Evolutionary conservation across 2,113 vertebrate genomes (phyloP).

Genomic region (Seriola quinqueradiata): DNA sequence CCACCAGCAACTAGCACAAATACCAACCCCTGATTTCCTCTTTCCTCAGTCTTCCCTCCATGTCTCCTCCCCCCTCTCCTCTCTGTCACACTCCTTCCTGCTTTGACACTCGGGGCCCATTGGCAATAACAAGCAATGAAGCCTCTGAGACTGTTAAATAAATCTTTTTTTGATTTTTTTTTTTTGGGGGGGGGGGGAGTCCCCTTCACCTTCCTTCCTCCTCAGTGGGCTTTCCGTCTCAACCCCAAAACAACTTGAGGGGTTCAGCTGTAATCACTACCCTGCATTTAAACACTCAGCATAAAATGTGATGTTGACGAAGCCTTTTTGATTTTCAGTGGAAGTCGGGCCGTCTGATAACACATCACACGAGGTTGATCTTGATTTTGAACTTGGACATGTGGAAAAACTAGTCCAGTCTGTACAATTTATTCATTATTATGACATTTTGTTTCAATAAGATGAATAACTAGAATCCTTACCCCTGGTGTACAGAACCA

Average conservation of each 20-base stretch:
- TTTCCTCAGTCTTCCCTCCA: background rate
- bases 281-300: conserved; percentile 21
- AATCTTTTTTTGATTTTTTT: conserved; percentile 28
- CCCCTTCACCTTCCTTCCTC: conserved; percentile 31
- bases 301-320: conserved; percentile 19
- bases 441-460: conserved; percentile 14
- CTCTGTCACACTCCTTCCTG: conserved; percentile 1
- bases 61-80: background rate
- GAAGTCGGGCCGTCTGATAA: conserved; percentile 14
- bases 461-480: conserved; percentile 25
- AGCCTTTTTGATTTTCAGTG: conserved; percentile 29
- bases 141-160: conserved; percentile 50
- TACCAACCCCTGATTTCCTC: conserved; percentile 1
- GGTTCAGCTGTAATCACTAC: conserved; percentile 31
- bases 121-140: conserved; percentile 50
- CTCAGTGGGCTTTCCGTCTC: conserved; percentile 4
- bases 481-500: background rate
- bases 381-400: conserved; percentile 5
- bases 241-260: conserved; percentile 21
- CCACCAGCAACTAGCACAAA: background rate
- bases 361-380: conserved; percentile 1
- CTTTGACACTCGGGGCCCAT: background rate
- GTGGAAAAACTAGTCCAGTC: background rate
- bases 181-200: background rate
- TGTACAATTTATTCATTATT: conserved; percentile 20